Base-by-base conservation (phyloP, 2,888 invertebrate species). In the Proisotoma minuta region DNA sequence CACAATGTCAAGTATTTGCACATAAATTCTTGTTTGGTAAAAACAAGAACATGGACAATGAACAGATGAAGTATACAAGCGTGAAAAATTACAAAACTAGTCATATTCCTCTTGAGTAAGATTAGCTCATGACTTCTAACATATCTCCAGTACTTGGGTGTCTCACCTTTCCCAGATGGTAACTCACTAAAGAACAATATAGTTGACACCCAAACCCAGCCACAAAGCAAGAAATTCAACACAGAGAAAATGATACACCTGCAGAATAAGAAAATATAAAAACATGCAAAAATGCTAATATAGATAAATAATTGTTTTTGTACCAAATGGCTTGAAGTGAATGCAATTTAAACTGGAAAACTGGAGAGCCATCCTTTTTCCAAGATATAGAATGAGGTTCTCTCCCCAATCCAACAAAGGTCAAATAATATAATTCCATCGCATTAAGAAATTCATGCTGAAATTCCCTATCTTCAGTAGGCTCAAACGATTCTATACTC, bases 401-500 rank as follows among this genome's bases (percentile, higher is more conserved):
- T 27, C 52, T 22, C 28, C 52, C 52, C 8, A 52, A 28, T 15
- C 5, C 8, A 15, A 26, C 28, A 4, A 26, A 22, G 3, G 26
- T 12, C 24, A 10, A 3, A 10, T 27, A 3, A 26, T 24, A 52
- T 3, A 28, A 28, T 4, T 3, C 3, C 4, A 52, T 18, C 8
- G 27, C 27, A 10, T 3, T 15, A 3, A 26, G 18, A 15, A 52
- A 27, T 28, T 52, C 28, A 2, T 12, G 8, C 4, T 5, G 4
- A 18, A 23, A 52, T 3, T 5, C n/a, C 18, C 52, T 26, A 15
- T 52, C 52, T 3, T 12, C 12, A 27, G 52, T 52, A 3, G 52
- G 28, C 20, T 52, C 28, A 52, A 52, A 52, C 20, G 52, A 18
- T 24, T 52, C 52, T 15, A 52, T 28, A 27, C 52, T 52, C 52